Evolutionary conservation across 2,888 invertebrate genomes (phyloP).

Genomic region (Tetragonisca angustula): DNA sequence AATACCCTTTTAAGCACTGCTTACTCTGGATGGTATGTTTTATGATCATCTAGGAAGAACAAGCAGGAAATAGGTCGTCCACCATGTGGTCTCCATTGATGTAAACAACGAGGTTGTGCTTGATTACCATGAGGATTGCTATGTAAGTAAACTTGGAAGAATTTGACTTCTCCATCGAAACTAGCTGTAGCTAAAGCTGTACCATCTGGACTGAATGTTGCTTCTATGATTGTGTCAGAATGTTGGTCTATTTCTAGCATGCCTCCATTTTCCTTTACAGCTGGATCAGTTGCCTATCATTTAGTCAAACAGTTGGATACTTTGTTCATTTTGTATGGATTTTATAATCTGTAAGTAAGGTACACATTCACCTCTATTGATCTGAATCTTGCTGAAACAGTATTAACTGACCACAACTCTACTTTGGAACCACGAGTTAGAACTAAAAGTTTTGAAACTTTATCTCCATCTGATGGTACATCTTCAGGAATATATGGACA

Average conservation of each 20-base stretch:
- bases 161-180: conserved; percentile 94
- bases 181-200: conserved; percentile 96
- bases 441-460: conserved; percentile 91
- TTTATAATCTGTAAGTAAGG: conserved; percentile 44
- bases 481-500: conserved; percentile 94
- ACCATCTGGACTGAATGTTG: conserved; percentile 97
- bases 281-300: conserved; percentile 76
- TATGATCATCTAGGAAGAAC: conserved; percentile 97
- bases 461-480: conserved; percentile 85
- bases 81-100: conserved; percentile 97
- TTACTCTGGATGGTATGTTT: conserved; percentile 91
- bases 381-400: conserved; percentile 74
- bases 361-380: conserved; percentile 66
- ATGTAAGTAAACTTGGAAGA: conserved; percentile 94
- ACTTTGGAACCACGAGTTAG: conserved; percentile 91
- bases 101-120: conserved; percentile 91
- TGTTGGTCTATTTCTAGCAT: conserved; percentile 87
- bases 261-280: conserved; percentile 75
- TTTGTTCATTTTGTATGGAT: conserved; percentile 48
- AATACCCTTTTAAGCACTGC: conserved; percentile 76
- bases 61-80: conserved; percentile 94
- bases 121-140: conserved; percentile 84
- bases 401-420: conserved; percentile 81
- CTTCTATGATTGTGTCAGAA: conserved; percentile 90
- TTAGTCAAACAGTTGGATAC: conserved; percentile 57